Percentiles rank a stretch among this genome's conserved stretches.
These are phyloP conservation scores for Cisticola juncidis DNA, from an alignment of 2,113 vertebrate genomes.

Conservation along the genomic window DNA sequence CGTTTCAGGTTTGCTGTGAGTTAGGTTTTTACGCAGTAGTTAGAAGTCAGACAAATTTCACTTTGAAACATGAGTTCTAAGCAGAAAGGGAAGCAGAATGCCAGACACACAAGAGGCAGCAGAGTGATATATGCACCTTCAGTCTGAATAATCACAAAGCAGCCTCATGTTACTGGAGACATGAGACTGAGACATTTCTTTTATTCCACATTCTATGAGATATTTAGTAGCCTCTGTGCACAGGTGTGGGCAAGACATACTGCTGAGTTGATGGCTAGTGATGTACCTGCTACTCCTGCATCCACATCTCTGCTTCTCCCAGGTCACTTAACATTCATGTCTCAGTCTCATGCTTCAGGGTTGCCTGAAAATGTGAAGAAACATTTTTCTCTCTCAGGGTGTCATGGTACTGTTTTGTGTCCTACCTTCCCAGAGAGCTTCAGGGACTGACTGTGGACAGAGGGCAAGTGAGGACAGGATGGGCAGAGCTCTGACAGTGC, in stretches of 20 bases:
- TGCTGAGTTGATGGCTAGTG: neutral
- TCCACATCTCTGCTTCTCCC: neutral
- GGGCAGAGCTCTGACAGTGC: neutral
- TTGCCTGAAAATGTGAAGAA: neutral
- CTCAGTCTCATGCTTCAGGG: neutral
- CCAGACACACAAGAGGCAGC: neutral
- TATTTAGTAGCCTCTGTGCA: neutral
- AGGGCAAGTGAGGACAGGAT: neutral
- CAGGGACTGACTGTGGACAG: neutral
- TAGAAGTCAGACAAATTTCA: neutral
- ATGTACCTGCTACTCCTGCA: neutral
- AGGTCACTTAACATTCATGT: neutral
- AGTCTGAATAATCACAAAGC: neutral
- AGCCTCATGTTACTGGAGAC: neutral
- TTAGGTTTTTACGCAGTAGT: neutral
- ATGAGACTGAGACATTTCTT: neutral
- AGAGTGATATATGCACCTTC: neutral
- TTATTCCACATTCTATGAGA: neutral
- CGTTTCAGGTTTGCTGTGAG: neutral
- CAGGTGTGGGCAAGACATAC: neutral
- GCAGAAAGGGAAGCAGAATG: neutral
- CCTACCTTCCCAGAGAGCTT: neutral
- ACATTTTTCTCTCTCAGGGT: neutral
- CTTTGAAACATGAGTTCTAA: neutral
- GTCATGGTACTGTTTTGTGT: neutral